A percentile compares a stretch with the other conserved stretches of the same genome.
Evolutionary conservation across 2,888 invertebrate genomes (phyloP).

Genomic region (Athalia rosae): DNA sequence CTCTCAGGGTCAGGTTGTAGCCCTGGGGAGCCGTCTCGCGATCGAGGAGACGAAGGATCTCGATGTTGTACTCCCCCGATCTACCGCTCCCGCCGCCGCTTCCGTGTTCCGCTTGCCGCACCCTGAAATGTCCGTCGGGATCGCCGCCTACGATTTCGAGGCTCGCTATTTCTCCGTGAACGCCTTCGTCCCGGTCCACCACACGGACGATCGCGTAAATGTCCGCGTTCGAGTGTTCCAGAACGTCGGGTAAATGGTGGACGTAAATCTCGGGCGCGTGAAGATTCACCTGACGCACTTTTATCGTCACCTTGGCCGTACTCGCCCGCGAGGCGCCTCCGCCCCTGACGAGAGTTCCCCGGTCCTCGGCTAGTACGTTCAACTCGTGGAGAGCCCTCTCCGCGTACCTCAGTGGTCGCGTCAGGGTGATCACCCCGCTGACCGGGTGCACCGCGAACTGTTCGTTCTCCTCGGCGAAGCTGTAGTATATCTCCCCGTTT

Average conservation of each 20-base stretch:
- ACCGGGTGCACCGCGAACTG: constrained; percentile 96
- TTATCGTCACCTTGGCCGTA: constrained; percentile 85
- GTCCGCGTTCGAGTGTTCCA: constrained; percentile 87
- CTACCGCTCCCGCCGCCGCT: constrained; percentile 53
- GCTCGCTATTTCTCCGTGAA: constrained; percentile 88
- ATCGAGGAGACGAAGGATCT: constrained; percentile 85
- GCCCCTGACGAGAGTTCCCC: constrained; percentile 80
- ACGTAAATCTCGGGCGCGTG: constrained; percentile 90
- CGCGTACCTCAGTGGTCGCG: constrained; percentile 84
- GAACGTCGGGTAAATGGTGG: constrained; percentile 85
- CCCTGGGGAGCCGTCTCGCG: constrained; percentile 86
- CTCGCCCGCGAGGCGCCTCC: constrained; percentile 78
- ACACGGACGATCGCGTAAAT: constrained; percentile 93
- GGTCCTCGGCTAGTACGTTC: constrained; percentile 89
- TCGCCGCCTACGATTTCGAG: constrained; percentile 93
- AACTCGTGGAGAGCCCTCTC: constrained; percentile 84
- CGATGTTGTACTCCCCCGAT: constrained; percentile 85
- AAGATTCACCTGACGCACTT: constrained; percentile 87
- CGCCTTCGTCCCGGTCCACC: constrained; percentile 87
- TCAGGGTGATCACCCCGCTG: constrained; percentile 90
- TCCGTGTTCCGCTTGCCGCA: constrained; percentile 78
- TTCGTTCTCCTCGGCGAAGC: constrained; percentile 87
- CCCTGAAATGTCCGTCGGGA: constrained; percentile 90
- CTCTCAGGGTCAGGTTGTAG: constrained; percentile 91
- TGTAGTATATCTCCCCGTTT: constrained; percentile 98